These are phyloP conservation scores for Paracentrotus lividus DNA, from an alignment of 53 echinoderm and acorn worm genomes.

Conservation along the genomic window DNA sequence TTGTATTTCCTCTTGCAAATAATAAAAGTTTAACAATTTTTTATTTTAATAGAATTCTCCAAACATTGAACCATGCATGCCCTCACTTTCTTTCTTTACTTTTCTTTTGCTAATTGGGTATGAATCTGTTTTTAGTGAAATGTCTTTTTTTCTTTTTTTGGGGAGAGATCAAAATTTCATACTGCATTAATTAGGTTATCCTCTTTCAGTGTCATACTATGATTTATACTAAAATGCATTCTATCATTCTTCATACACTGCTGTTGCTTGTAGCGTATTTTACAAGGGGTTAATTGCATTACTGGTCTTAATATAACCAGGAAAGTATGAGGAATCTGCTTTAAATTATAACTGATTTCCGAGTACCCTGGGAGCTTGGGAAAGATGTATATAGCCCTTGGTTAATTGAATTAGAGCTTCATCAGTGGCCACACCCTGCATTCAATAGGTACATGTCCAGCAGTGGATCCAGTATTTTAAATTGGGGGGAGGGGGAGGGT, in stretches of 20 bases:
- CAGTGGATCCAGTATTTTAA: too few species aligned
- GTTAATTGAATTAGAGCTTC: slow-evolving; percentile 33
- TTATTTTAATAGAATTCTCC: too few species aligned
- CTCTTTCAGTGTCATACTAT: background rate
- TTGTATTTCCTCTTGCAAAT: too few species aligned
- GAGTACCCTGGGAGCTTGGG: background rate
- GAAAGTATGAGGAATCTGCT: slow-evolving; percentile 36
- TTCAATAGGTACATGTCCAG: background rate
- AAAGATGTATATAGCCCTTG: background rate
- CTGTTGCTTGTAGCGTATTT: background rate
- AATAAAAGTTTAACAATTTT: too few species aligned
- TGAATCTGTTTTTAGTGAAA: too few species aligned
- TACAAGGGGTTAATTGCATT: slow-evolving; percentile 30
- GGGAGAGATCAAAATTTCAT: too few species aligned
- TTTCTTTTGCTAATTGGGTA: too few species aligned
- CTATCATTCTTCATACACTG: background rate
- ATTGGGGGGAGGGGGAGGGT: too few species aligned
- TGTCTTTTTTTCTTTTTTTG: too few species aligned
- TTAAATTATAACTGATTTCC: slow-evolving; percentile 29
- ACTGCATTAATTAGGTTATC: too few species aligned
- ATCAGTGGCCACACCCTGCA: background rate
- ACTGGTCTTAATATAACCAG: slow-evolving; percentile 27
- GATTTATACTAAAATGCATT: background rate
- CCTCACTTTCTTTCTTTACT: too few species aligned
- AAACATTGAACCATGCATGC: too few species aligned